Conservation (phyloP, 2,797 vertebrate genomes). For the Poecilia gillii region DNA sequence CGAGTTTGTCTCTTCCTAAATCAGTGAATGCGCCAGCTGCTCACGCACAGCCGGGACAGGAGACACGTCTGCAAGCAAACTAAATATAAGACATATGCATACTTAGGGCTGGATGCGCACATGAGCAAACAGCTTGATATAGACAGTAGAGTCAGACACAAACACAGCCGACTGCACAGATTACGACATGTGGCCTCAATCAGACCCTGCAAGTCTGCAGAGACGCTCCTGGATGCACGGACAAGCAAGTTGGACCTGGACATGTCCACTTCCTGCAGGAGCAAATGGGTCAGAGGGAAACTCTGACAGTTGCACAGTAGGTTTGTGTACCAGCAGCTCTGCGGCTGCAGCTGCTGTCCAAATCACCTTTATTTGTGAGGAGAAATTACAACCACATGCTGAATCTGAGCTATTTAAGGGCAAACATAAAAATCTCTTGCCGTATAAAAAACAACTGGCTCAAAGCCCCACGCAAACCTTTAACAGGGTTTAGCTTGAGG, state of each 20-base stretch:
- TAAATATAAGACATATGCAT: slow-evolving; percentile 36
- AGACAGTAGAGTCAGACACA: slow-evolving; percentile 18
- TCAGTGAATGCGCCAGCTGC: slow-evolving; percentile 12
- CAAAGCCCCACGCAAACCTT: slow-evolving; percentile 57
- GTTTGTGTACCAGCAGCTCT: slow-evolving; percentile 47
- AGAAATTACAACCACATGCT: slow-evolving; percentile 79
- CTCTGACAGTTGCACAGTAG: slow-evolving; percentile 32
- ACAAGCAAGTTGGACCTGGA: neutral
- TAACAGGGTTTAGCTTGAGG: slow-evolving; percentile 49
- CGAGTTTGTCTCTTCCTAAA: slow-evolving; percentile 50
- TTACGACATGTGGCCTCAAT: slow-evolving; percentile 25
- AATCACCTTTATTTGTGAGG: slow-evolving; percentile 75
- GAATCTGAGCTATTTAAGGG: slow-evolving; percentile 69
- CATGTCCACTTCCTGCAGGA: slow-evolving; percentile 6
- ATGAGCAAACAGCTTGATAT: slow-evolving; percentile 15
- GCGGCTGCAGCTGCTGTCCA: slow-evolving; percentile 35
- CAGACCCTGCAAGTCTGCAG: slow-evolving; percentile 13
- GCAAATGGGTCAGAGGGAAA: slow-evolving; percentile 49
- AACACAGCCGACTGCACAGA: slow-evolving; percentile 17
- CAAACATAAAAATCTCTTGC: slow-evolving; percentile 73
- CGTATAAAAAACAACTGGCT: slow-evolving; percentile 52
- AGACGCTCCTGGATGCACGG: slow-evolving; percentile 10
- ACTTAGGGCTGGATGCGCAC: slow-evolving; percentile 26
- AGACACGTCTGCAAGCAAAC: slow-evolving; percentile 32
- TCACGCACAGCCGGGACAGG: slow-evolving; percentile 2